These are phyloP conservation scores for Scaeva pyrastri DNA, from an alignment of 2,888 invertebrate species.

Conservation along the genomic window DNA sequence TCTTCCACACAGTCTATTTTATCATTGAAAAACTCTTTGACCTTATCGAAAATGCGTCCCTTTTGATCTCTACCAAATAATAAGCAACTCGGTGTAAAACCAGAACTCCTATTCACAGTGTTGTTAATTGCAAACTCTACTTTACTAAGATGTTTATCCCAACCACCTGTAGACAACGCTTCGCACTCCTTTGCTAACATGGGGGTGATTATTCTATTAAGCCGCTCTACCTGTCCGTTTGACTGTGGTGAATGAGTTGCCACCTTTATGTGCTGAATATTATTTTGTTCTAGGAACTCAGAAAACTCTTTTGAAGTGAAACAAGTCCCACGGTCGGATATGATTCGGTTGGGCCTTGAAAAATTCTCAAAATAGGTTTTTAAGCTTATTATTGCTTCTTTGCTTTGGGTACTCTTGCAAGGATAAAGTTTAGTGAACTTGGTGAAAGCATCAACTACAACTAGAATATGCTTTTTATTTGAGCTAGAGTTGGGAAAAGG, in stretches of 20 bases:
- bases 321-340: too few relatives aligned
- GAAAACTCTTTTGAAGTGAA: too few relatives aligned
- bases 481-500: slow-evolving; percentile 46
- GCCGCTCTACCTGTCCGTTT: slow-evolving; percentile 42
- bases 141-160: slow-evolving; percentile 60
- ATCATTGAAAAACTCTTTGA: slow-evolving; percentile 54
- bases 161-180: slow-evolving; percentile 25
- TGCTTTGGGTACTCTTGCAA: slow-evolving; percentile 22
- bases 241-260: slow-evolving; percentile 28
- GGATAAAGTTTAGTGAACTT: slow-evolving; percentile 40
- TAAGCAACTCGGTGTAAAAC: slow-evolving; percentile 23
- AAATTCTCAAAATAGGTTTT: too few relatives aligned
- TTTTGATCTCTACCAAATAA: slow-evolving; percentile 45
- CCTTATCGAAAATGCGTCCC: slow-evolving; percentile 61
- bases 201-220: slow-evolving; percentile 32
- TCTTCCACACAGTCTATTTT: not conserved
- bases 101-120: slow-evolving; percentile 40
- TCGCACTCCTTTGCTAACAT: slow-evolving; percentile 50
- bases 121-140: slow-evolving; percentile 53
- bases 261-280: too few relatives aligned
- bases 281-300: too few relatives aligned
- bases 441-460: slow-evolving; percentile 43
- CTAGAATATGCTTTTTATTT: slow-evolving; percentile 37
- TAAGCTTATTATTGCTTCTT: too few relatives aligned
- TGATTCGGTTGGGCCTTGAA: too few relatives aligned